Base-by-base conservation (phyloP, 1,140 invertebrate genomes). In the Anoplophora glabripennis region DNA sequence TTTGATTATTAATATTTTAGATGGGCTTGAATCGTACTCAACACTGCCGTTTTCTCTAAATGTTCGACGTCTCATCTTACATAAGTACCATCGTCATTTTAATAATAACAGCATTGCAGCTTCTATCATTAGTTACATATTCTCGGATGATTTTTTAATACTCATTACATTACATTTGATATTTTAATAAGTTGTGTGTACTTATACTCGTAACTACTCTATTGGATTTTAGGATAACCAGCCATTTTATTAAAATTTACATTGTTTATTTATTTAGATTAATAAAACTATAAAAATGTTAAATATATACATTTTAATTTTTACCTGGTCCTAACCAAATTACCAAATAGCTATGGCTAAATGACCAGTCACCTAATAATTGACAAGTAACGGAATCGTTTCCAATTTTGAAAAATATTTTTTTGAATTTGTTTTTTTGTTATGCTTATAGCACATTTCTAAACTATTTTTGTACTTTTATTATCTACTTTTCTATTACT, bases 31-130 rank as follows among this genome's bases (percentile, higher is more conserved):
- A 67, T 67, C 60, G 55, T 69, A 67, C 59, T 69, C 17, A 71
- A 69, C 69, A 71, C 69, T 71, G 69, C 69, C 69, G 67, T 63
- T 69, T 67, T 69, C 60, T 67, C 63, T 69, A 64, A 64, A 62
- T 66, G 64, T 63, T 63, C 53, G 53, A 54, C 36, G 37, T 60
- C 49, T 63, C 41, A 51, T 48, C 57, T 47, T 15, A 35, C 47
- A 38, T 40, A 9, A 51, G 34, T 40, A 41, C 38, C 9, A 44
- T 54, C 49, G 34, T 21, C 46, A 15, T 21, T 15, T 48, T 15
- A 49, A 34, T 15, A 49, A 34, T 15, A 33, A 49, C 47, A 49
- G 28, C 15, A 10, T 45, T 45, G 17, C 17, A 15, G 10, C 17
- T 45, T 15, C n/a, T 45, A 15, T 18, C 14, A 15, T 17, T 18